Evolutionary conservation across 2,888 invertebrate genomes (phyloP).

Genomic region (Eilema depressum): DNA sequence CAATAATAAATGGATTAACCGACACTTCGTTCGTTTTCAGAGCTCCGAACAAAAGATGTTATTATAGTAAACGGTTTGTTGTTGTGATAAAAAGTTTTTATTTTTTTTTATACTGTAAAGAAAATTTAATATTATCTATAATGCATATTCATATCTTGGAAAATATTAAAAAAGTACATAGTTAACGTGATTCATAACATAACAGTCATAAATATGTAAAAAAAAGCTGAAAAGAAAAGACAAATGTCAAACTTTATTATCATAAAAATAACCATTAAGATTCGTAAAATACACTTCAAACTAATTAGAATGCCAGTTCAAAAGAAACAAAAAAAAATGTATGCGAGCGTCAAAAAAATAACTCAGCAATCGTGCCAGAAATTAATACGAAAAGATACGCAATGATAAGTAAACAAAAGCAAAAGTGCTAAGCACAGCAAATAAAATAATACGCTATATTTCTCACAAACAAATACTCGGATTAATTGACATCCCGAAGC

Average conservation of each 20-base stretch:
- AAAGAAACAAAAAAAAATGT: not conserved
- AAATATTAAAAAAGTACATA: not conserved
- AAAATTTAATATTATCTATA: conserved; percentile 12
- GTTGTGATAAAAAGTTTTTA: conserved; percentile 33
- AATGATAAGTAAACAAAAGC: conserved; percentile 15
- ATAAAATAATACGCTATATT: conserved; percentile 33
- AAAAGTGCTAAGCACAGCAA: conserved; percentile 17
- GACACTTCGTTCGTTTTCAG: conserved; percentile 19
- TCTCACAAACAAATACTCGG: conserved; percentile 44
- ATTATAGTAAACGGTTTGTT: conserved; percentile 24
- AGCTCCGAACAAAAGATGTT: conserved; percentile 32
- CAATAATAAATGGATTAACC: conserved; percentile 40
- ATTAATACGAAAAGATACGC: not conserved
- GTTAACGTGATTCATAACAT: not conserved
- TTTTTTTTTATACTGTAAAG: conserved; percentile 22
- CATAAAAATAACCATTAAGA: not conserved
- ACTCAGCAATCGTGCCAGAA: not conserved
- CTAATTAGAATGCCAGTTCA: not conserved
- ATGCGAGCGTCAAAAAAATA: not conserved
- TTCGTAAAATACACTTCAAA: not conserved
- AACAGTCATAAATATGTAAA: not conserved
- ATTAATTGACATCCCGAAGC: conserved; percentile 59
- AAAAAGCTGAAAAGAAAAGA: not conserved
- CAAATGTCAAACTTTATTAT: not conserved
- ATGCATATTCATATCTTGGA: not conserved